Base-by-base conservation (phyloP, 2,113 vertebrate genomes). In the Nansenia antarctica region DNA sequence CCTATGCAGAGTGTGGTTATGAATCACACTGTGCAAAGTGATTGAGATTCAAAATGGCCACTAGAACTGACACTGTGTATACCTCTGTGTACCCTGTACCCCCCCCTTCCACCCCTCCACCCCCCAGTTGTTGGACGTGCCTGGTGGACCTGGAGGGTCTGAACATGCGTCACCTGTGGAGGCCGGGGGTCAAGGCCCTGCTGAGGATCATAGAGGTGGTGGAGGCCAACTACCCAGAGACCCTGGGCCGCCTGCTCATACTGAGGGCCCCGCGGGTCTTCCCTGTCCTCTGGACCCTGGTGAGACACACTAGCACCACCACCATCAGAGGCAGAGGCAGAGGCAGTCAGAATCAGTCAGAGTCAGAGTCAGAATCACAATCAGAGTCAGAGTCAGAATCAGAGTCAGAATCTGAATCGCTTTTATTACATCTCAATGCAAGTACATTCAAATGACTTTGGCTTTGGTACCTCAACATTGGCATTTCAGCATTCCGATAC, bases 191-290 rank as follows among this genome's bases (percentile, higher is more conserved):
- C 39, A 96, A 95, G 74, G 94, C 94, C 0, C 81, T 96, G 70
- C 85, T 96, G 45, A 90, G 95, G 1, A 95, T 95, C 87, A 96
- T 96, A 6, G 94, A 96, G 77, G 94, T 95, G 73, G 95, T 96
- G 7, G 95, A 95, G 85, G 94, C 94, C 15, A 96, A 96, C 85
- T 96, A 96, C 73, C 95, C 95, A 0, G 95, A 96, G 83, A 96
- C 94, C 0, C 79, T 96, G 71, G 95, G 94, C 53, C 93, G 94
- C 29, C 91, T 96, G 0, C 91, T 96, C 18, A 95, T 96, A 68
- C 88, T 96, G 0, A 86, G 95, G 0, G 95, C 95, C 0, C 95
- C 95, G 72, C 77, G 95, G 30, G 94, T 96, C 4, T 96, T 95
- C 74, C 95, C 95, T 1, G 94, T 96, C 30, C 93, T 96, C 77